Base-by-base conservation (phyloP, 2,797 vertebrate genomes). In the Sparus aurata region DNA sequence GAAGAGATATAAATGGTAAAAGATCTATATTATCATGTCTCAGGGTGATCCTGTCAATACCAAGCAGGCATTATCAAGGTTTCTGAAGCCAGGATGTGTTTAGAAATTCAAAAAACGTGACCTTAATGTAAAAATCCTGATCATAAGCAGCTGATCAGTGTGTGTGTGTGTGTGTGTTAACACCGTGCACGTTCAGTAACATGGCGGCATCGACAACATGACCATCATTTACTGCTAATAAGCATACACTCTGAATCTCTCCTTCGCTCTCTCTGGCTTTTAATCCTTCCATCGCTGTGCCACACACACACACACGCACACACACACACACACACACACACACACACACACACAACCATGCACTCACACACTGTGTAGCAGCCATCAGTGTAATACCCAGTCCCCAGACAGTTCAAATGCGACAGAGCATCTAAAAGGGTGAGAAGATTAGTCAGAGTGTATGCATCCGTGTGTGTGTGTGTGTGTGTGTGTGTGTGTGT, bases 341-440 rank as follows among this genome's bases (percentile, higher is more conserved):
- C 45, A 30, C n/a, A 41, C 67, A 60, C 75, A 47, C n/a, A 67
- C 58, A 74, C 58, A 75, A 55, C 27, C 45, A 64, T 59, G 79
- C 23, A 53, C 58, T 47, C 4, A 46, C 41, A 69, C 55, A 45
- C 34, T 13, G 0, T 17, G 17, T 12, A 53, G 58, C 49, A 75
- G 55, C 53, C 73, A 69, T 83, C 69, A 76, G 46, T 73, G 69
- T 80, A 80, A 80, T 41, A 55, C 67, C 45, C 10, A 1, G 15
- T 76, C 86, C 68, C 80, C 47, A 59, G 80, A 85, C 41, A 57
- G 38, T 73, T 70, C 53, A 54, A 77, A 79, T 71, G 70, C 6
- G 2, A 63, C 27, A 59, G 55, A 66, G 47, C 52, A 80, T 76
- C 68, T 74, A 66, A 72, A 73, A 67, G 69, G 64, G 57, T 69